Evolutionary conservation across 2,888 invertebrate genomes (phyloP).

Genomic region (Physocephala rufipes): DNA sequence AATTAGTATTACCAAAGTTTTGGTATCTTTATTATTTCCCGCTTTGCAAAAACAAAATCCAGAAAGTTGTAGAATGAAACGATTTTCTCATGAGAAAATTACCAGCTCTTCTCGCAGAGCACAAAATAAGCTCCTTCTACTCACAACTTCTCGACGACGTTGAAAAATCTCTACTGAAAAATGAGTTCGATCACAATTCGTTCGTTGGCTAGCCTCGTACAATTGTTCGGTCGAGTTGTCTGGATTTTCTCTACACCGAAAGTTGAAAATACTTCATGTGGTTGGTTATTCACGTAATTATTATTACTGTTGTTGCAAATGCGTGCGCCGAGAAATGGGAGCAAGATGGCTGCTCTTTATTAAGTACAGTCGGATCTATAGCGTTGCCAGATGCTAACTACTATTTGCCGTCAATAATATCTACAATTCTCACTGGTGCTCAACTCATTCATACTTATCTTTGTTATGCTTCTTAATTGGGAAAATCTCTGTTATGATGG

Average conservation of each 20-base stretch:
- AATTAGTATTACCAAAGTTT: not conserved
- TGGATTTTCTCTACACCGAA: constrained; percentile 41
- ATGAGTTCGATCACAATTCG: constrained; percentile 59
- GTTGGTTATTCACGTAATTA: constrained; percentile 28
- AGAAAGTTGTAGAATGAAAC: constrained; percentile 35
- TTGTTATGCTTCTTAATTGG: constrained; percentile 38
- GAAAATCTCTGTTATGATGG: constrained; percentile 34
- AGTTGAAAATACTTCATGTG: constrained; percentile 31
- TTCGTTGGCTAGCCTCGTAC: constrained; percentile 35
- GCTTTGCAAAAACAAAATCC: constrained; percentile 40
- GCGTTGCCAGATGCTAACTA: constrained; percentile 52
- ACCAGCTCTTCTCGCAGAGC: constrained; percentile 47
- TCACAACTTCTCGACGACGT: constrained; percentile 60
- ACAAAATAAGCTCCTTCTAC: constrained; percentile 45
- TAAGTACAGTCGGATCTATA: constrained; percentile 54
- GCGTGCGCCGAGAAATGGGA: constrained; percentile 48
- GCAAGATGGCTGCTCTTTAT: constrained; percentile 61
- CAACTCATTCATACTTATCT: constrained; percentile 9
- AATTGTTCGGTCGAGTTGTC: constrained; percentile 35
- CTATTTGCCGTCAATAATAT: not conserved
- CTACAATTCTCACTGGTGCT: constrained; percentile 4
- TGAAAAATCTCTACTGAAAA: constrained; percentile 61
- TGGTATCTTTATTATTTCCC: constrained; percentile 33
- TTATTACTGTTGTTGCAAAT: constrained; percentile 11
- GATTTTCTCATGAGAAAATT: constrained; percentile 47